These are phyloP conservation scores for Callyntrura guangdongensis DNA, from an alignment of 2,888 invertebrate genomes.

Conservation along the genomic window DNA sequence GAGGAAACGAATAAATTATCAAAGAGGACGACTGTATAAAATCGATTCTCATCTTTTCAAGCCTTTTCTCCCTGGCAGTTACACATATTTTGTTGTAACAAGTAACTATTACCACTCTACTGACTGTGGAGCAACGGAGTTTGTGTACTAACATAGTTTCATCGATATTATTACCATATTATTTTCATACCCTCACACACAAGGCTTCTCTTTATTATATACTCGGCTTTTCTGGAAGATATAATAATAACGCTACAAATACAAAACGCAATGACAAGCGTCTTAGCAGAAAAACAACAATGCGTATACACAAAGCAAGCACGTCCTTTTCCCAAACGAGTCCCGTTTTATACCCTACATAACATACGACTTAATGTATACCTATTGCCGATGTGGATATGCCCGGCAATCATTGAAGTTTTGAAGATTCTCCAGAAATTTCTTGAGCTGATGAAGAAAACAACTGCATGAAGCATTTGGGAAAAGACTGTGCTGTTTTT, in stretches of 20 bases:
- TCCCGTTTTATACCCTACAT: not conserved
- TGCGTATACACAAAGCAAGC: not conserved
- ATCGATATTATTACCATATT: conserved; percentile 49
- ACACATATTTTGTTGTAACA: conserved; percentile 18
- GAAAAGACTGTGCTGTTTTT: conserved; percentile 35
- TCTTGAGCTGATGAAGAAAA: conserved; percentile 25
- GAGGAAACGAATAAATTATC: conserved; percentile 79
- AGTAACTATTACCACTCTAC: conserved; percentile 35
- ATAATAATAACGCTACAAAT: not conserved
- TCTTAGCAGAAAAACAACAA: not conserved
- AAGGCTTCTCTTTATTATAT: no score
- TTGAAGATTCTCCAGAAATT: conserved; percentile 50
- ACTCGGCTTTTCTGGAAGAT: not conserved
- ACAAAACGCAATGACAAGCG: not conserved
- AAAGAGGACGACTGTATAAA: conserved; percentile 45
- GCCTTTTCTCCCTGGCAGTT: conserved; percentile 2
- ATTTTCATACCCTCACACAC: not conserved
- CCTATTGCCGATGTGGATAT: not conserved
- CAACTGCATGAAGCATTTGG: conserved; percentile 49
- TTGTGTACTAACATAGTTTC: not conserved
- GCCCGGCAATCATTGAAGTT: conserved; percentile 24
- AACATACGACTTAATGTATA: not conserved
- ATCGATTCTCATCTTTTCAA: conserved; percentile 61
- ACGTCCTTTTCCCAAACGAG: not conserved
- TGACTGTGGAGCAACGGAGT: no score